Evolutionary conservation across 1,140 invertebrate species (phyloP).

Genomic region (Bombus waltoni): DNA sequence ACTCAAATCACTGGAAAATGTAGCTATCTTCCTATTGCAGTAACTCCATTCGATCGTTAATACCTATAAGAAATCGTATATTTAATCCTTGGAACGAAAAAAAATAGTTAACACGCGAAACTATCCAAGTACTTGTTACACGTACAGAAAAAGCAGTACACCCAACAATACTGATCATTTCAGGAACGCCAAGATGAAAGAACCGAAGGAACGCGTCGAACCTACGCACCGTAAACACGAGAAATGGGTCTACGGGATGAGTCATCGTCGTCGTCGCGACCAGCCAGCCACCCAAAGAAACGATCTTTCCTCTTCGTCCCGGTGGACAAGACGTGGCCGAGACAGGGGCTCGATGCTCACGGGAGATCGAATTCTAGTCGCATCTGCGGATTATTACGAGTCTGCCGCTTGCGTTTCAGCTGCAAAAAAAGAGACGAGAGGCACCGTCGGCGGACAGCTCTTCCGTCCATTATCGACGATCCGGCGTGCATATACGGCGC

Average conservation of each 20-base stretch:
- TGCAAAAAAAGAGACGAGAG: slow-evolving; percentile 49
- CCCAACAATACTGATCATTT: no score
- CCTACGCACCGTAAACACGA: slow-evolving; percentile 5
- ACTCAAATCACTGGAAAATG: no score
- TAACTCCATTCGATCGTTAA: no score
- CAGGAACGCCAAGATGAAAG: no score
- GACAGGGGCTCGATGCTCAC: slow-evolving; percentile 35
- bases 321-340: slow-evolving; percentile 24
- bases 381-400: slow-evolving; percentile 66
- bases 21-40: no score
- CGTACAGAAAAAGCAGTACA: no score
- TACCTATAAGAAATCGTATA: no score
- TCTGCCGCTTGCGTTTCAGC: slow-evolving; percentile 24
- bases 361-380: slow-evolving; percentile 64
- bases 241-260: slow-evolving; percentile 47
- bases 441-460: slow-evolving; percentile 64
- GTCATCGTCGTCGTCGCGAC: slow-evolving; percentile 33
- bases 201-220: not conserved
- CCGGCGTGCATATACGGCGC: slow-evolving; percentile 61
- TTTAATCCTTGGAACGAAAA: no score
- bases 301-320: not conserved
- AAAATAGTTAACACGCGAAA: no score
- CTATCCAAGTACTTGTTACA: no score
- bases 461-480: slow-evolving; percentile 73
- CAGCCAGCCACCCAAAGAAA: not conserved